Conservation (phyloP, 2,797 vertebrate genomes). For the Pampus argenteus region DNA sequence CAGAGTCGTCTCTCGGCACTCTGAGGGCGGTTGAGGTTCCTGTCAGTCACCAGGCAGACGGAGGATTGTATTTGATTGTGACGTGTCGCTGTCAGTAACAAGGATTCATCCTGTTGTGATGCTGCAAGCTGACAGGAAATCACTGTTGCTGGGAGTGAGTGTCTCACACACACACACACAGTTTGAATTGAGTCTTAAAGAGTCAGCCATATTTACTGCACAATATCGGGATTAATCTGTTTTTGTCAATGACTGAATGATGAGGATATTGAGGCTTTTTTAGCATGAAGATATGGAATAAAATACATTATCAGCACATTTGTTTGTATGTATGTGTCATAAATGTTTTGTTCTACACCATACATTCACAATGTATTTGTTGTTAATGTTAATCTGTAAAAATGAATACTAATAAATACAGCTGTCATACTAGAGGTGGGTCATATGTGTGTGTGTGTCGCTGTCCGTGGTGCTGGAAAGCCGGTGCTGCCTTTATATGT, state of each 20-base stretch:
- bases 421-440: too few species aligned
- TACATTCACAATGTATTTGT: too few species aligned
- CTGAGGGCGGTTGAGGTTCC: not conserved
- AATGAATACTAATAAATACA: too few species aligned
- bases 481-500: too few species aligned
- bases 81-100: constrained; percentile 83
- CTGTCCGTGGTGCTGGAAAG: too few species aligned
- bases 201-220: not conserved
- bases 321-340: too few species aligned
- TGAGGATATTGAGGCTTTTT: too few species aligned
- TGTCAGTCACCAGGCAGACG: not conserved
- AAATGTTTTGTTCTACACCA: not conserved
- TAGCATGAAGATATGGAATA: not conserved
- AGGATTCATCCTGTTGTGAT: constrained; percentile 86
- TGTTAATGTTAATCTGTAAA: too few species aligned
- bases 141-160: constrained; percentile 76
- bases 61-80: constrained; percentile 24
- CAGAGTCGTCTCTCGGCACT: not conserved
- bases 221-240: not conserved
- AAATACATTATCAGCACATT: not conserved
- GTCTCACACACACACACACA: constrained; percentile 32
- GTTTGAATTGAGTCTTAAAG: not conserved
- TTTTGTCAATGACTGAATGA: not conserved
- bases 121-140: constrained; percentile 75
- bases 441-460: too few species aligned